These are phyloP conservation scores for Zaprionus davidi DNA, from an alignment of 1,140 invertebrate genomes.

Conservation along the genomic window DNA sequence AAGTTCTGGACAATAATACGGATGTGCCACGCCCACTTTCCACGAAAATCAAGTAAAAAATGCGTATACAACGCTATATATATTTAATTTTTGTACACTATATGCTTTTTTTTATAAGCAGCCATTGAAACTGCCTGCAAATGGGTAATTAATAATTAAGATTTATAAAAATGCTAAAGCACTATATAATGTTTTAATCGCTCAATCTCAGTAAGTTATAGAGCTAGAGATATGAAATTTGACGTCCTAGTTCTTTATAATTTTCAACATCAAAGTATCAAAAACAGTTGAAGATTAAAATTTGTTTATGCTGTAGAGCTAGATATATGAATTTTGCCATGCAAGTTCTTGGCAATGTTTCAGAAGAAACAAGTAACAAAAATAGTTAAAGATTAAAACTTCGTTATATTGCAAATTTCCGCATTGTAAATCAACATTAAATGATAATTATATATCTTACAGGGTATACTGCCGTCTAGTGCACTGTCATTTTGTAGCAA, in stretches of 20 bases:
- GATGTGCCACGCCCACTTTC: no score
- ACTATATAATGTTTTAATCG: neutral
- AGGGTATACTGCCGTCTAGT: conserved; percentile 8
- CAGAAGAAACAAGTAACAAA: neutral
- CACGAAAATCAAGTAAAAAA: no score
- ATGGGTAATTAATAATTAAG: neutral
- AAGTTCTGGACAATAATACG: neutral
- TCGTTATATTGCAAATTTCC: neutral
- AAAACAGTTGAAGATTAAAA: no score
- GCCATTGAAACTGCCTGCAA: neutral
- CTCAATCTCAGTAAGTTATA: neutral
- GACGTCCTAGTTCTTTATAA: no score
- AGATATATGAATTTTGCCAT: no score
- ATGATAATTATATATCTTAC: neutral
- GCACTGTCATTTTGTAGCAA: conserved; percentile 16
- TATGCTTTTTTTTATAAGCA: neutral
- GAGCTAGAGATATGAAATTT: neutral
- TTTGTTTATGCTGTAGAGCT: no score
- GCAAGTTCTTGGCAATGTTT: no score
- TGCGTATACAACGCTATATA: conserved; percentile 56
- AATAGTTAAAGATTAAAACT: neutral
- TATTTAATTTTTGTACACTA: conserved; percentile 46
- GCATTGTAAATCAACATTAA: neutral
- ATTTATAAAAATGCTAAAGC: neutral
- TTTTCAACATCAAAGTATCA: neutral